Percentiles rank a stretch among this genome's conserved stretches.
Conservation (phyloP, 2,797 vertebrate genomes). For the Morelia viridis region DNA sequence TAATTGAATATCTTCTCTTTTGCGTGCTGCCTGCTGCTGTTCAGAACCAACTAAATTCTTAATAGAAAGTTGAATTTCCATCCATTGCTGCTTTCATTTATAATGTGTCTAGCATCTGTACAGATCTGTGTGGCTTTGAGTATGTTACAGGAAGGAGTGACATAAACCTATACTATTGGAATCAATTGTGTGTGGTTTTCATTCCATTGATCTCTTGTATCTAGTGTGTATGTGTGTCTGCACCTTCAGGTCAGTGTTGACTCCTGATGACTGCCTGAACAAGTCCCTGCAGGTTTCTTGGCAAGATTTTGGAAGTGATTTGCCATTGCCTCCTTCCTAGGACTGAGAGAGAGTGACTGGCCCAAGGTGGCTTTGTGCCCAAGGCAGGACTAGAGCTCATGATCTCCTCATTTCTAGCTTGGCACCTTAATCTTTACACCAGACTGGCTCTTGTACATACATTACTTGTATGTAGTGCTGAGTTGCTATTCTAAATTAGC, state of each 20-base stretch:
- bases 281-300: neutral
- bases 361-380: neutral
- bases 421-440: neutral
- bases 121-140: conserved; percentile 13
- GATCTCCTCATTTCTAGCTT: neutral
- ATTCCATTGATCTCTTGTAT: neutral
- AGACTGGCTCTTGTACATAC: neutral
- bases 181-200: conserved; percentile 24
- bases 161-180: neutral
- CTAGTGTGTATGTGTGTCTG: neutral
- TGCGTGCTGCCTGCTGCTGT: conserved; percentile 8
- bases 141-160: neutral
- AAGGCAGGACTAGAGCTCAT: neutral
- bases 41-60: neutral
- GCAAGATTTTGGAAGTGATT: neutral
- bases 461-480: neutral
- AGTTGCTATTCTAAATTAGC: conserved; percentile 9
- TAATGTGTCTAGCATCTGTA: conserved; percentile 9
- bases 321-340: neutral
- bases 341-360: neutral
- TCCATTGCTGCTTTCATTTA: conserved; percentile 28
- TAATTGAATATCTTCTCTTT: conserved; percentile 27
- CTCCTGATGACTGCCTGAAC: neutral
- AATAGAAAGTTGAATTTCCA: neutral
- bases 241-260: neutral